phyloP scores from a whole-genome alignment of 1,140 invertebrate genomes.

The Drosophila lacteicornis region DNA sequence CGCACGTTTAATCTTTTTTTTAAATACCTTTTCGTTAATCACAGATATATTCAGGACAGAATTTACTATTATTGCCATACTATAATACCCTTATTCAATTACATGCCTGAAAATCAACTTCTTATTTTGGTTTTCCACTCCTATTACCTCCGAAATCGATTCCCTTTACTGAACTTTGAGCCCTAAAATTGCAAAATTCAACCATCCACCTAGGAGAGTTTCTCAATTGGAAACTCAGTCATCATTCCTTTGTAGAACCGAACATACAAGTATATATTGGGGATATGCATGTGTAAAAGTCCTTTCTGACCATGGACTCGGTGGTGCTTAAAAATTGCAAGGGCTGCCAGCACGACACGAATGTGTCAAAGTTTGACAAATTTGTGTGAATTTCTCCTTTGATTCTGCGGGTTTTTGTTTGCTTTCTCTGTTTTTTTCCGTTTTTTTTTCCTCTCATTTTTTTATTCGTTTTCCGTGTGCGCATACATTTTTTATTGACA shows the following conservation, averaged over 20 bases:
- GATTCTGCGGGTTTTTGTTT: conserved; percentile 25
- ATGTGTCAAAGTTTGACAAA: conserved; percentile 49
- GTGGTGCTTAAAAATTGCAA: conserved; percentile 29
- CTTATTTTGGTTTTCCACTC: not conserved
- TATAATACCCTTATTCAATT: not conserved
- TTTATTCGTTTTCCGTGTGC: conserved; percentile 1
- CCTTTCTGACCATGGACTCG: conserved; percentile 33
- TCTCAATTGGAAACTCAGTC: conserved; percentile 26
- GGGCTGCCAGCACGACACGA: conserved; percentile 38
- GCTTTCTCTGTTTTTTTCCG: not conserved
- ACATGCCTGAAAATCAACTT: not conserved
- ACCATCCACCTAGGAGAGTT: not conserved
- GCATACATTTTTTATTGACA: conserved; percentile 72
- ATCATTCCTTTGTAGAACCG: conserved; percentile 13
- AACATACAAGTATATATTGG: not conserved
- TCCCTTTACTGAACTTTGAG: not conserved
- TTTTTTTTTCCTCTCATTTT: not conserved
- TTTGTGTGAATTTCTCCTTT: conserved; percentile 45
- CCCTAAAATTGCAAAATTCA: not conserved
- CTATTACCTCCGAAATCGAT: not conserved
- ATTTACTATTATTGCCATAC: not conserved
- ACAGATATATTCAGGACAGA: not conserved
- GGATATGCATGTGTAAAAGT: conserved; percentile 2
- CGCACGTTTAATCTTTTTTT: not conserved
- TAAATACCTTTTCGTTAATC: not conserved